These are phyloP conservation scores for Sycophila texana DNA, from an alignment of 2,888 invertebrate species.

Conservation along the genomic window DNA sequence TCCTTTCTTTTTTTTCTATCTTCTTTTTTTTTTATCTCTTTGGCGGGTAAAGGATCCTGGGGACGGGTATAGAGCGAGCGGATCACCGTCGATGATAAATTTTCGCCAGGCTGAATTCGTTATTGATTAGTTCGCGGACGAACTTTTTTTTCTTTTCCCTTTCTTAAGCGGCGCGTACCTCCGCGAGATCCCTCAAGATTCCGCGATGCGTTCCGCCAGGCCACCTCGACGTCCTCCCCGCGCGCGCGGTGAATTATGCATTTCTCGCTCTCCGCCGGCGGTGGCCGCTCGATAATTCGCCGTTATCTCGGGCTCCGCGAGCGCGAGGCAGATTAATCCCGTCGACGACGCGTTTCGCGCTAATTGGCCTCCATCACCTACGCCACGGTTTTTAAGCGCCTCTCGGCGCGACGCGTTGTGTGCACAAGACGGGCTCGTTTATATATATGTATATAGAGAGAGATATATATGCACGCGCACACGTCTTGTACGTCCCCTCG, in stretches of 20 bases:
- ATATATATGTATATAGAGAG: too few relatives aligned
- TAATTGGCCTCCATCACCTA: neutral
- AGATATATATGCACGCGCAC: too few relatives aligned
- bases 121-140: slow-evolving; percentile 5
- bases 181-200: slow-evolving; percentile 11
- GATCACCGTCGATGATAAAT: slow-evolving; percentile 12
- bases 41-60: neutral
- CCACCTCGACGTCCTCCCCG: too few relatives aligned
- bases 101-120: neutral
- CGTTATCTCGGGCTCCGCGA: neutral
- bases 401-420: too few relatives aligned
- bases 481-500: too few relatives aligned
- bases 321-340: too few relatives aligned
- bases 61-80: neutral
- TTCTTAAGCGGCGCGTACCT: neutral
- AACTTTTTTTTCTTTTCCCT: neutral
- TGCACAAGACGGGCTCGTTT: too few relatives aligned
- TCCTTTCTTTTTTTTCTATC: neutral
- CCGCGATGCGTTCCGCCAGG: neutral
- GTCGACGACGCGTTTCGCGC: neutral
- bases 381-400: too few relatives aligned
- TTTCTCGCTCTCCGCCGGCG: neutral
- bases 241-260: slow-evolving; percentile 8
- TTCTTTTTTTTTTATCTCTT: neutral
- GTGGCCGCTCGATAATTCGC: neutral